Evolutionary conservation across 2,888 invertebrate species (phyloP).

Genomic region (Drosophila macrospina): DNA sequence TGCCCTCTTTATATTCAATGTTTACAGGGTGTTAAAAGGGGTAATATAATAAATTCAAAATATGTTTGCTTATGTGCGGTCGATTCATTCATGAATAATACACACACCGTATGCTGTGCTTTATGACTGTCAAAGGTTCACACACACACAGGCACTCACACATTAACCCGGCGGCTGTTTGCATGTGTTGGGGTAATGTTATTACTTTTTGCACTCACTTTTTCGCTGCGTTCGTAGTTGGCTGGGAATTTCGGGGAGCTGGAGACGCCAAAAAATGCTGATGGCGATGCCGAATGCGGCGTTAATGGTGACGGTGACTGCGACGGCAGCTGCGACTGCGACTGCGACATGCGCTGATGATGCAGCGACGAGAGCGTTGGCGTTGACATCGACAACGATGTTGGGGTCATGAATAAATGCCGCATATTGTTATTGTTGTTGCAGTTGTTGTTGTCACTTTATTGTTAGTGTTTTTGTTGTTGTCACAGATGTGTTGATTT

Average conservation of each 20-base stretch:
- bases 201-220: conserved; percentile 75
- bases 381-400: conserved; percentile 72
- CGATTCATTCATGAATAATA: conserved; percentile 19
- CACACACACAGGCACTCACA: conserved; percentile 1
- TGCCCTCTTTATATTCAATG: background rate
- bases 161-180: background rate
- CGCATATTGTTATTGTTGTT: conserved; percentile 57
- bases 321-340: conserved; percentile 47
- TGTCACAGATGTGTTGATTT: conserved; percentile 36
- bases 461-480: conserved; percentile 22
- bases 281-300: conserved; percentile 62
- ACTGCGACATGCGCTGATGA: conserved; percentile 68
- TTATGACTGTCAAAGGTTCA: conserved; percentile 7
- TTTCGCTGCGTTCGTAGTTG: conserved; percentile 82
- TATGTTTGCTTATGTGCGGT: background rate
- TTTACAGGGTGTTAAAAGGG: conserved; percentile 2
- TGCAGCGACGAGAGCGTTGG: conserved; percentile 72
- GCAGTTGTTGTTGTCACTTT: conserved; percentile 22
- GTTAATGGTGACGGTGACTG: conserved; percentile 57
- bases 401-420: conserved; percentile 80
- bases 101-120: conserved; percentile 24
- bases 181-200: conserved; percentile 14
- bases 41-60: conserved; percentile 16
- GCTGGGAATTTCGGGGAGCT: conserved; percentile 77
- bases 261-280: conserved; percentile 63